Conservation (phyloP, 1,140 invertebrate genomes). For the Habropoda laboriosa region DNA sequence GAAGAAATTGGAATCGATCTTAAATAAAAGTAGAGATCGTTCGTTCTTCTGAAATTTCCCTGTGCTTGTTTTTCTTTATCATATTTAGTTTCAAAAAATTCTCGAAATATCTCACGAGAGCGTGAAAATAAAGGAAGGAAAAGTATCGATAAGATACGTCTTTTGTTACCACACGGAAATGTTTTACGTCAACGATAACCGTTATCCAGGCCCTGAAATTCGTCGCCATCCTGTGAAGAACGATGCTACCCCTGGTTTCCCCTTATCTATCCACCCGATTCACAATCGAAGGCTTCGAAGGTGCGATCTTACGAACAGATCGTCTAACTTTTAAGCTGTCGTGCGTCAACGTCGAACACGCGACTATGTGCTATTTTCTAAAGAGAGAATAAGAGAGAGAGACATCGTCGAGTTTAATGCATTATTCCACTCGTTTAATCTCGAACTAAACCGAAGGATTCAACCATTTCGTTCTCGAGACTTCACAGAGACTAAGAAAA, state of each 20-base stretch:
- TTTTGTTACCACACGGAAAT: too few species aligned
- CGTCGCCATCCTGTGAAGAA: neutral
- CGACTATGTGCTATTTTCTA: neutral
- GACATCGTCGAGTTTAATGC: conserved; percentile 8
- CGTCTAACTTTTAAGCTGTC: conserved; percentile 23
- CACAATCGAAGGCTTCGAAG: neutral
- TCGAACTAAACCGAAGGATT: neutral
- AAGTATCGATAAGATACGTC: too few species aligned
- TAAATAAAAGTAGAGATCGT: too few species aligned
- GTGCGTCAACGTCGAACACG: conserved; percentile 29
- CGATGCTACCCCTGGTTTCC: neutral
- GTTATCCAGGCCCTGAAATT: neutral
- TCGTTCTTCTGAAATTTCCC: too few species aligned
- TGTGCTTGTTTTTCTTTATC: too few species aligned
- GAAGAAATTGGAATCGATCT: too few species aligned
- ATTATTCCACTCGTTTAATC: conserved; percentile 26
- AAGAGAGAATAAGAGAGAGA: neutral
- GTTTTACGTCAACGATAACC: neutral
- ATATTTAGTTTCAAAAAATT: too few species aligned
- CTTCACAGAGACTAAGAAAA: neutral
- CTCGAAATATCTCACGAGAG: neutral
- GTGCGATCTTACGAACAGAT: conserved; percentile 19
- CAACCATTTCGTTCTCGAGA: neutral
- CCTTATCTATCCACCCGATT: neutral
- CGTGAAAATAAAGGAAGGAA: neutral